These are phyloP conservation scores for Zaprionus ghesquierei DNA, from an alignment of 1,140 invertebrate species.

Conservation along the genomic window DNA sequence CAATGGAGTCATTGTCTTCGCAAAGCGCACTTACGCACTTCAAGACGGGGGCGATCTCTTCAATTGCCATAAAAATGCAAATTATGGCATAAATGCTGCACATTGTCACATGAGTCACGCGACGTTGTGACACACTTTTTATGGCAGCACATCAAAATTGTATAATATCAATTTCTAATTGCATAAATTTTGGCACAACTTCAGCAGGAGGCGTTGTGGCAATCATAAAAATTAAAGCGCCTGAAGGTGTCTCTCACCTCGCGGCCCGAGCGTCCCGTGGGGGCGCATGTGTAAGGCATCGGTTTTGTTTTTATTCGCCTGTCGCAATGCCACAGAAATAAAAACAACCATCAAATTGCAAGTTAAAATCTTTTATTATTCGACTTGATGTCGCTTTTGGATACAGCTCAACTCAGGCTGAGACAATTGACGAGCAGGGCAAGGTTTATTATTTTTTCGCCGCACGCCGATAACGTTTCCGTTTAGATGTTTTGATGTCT, in stretches of 20 bases:
- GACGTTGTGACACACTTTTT: slow-evolving; percentile 28
- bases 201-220: not conserved
- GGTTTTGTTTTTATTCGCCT: slow-evolving; percentile 71
- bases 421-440: slow-evolving; percentile 65
- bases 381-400: slow-evolving; percentile 54
- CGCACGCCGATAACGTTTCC: slow-evolving; percentile 59
- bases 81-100: slow-evolving; percentile 60
- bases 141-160: slow-evolving; percentile 71
- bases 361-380: slow-evolving; percentile 81
- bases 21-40: slow-evolving; percentile 41
- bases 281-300: slow-evolving; percentile 25
- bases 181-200: slow-evolving; percentile 71
- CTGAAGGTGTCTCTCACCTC: slow-evolving; percentile 59
- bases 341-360: slow-evolving; percentile 76
- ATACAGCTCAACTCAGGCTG: not conserved
- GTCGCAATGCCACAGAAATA: slow-evolving; percentile 74
- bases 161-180: slow-evolving; percentile 82
- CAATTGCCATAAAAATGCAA: slow-evolving; percentile 60
- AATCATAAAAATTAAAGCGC: slow-evolving; percentile 77
- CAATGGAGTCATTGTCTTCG: slow-evolving; percentile 22
- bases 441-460: slow-evolving; percentile 70
- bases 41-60: slow-evolving; percentile 1
- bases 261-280: not conserved
- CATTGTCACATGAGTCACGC: slow-evolving; percentile 47
- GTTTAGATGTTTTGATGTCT: slow-evolving; percentile 63